Percentiles rank a stretch among this genome's conserved stretches.
phyloP scores from a whole-genome alignment of 2,113 vertebrate species.

The Riparia riparia region DNA sequence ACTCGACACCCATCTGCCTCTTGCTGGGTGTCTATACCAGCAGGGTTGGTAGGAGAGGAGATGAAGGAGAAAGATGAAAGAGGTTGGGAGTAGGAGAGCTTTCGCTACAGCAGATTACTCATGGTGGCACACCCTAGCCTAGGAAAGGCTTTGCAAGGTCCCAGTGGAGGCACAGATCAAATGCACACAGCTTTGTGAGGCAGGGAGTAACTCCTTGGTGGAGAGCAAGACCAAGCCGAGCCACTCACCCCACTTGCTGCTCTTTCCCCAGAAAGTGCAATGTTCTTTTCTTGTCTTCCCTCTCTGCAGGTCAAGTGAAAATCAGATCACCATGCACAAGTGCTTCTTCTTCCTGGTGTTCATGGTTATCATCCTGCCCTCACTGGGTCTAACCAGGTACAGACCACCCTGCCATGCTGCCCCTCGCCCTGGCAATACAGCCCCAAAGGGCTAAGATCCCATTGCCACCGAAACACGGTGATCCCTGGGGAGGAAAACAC shows the following conservation, averaged over 20 bases:
- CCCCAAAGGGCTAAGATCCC: neutral
- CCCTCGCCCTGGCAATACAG: accelerated
- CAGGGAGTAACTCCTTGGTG: neutral
- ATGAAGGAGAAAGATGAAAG: neutral
- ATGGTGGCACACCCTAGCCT: neutral
- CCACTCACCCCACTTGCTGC: neutral
- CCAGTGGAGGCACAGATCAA: neutral
- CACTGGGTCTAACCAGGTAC: constrained; percentile 93
- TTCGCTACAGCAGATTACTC: neutral
- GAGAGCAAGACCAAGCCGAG: neutral
- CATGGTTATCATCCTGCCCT: constrained; percentile 97
- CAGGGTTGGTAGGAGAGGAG: neutral
- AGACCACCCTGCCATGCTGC: neutral
- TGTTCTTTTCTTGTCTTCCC: neutral
- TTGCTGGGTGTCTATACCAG: neutral
- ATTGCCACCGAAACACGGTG: accelerated
- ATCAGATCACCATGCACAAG: constrained; percentile 94
- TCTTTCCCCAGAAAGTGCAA: neutral
- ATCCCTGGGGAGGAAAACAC: neutral
- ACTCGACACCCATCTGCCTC: neutral
- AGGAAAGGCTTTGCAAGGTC: neutral
- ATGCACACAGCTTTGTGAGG: neutral
- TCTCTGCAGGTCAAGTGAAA: constrained; percentile 86
- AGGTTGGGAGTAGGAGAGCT: neutral
- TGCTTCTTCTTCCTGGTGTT: constrained; percentile 95